These are phyloP conservation scores for Bufotes viridis DNA, from an alignment of 2,797 vertebrate genomes.

Conservation along the genomic window DNA sequence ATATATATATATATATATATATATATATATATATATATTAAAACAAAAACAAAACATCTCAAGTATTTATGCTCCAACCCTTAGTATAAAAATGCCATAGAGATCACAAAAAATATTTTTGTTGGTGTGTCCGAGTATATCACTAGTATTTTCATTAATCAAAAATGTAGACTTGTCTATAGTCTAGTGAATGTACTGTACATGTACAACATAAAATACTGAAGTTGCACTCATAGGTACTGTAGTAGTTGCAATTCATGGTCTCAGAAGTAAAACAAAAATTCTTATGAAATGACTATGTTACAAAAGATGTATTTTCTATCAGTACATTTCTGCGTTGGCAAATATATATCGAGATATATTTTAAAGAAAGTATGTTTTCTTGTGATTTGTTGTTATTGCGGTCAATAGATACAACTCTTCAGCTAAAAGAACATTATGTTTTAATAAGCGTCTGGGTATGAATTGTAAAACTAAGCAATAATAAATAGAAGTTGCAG, in stretches of 20 bases:
- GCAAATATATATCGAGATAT: constrained; percentile 12
- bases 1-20: no score
- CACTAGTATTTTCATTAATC: neutral
- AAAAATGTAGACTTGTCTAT: neutral
- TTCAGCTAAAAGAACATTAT: constrained; percentile 46
- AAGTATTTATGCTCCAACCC: no score
- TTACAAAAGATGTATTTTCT: neutral
- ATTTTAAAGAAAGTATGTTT: constrained; percentile 23
- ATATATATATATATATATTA: no score
- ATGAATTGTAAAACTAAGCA: constrained; percentile 46
- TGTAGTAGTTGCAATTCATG: neutral
- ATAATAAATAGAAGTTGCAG: constrained; percentile 49
- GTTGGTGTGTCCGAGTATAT: neutral
- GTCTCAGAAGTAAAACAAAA: neutral
- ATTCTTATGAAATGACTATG: constrained; percentile 3
- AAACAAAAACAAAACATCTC: no score
- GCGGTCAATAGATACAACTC: constrained; percentile 35
- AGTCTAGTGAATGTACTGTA: neutral
- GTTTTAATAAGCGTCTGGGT: constrained; percentile 52
- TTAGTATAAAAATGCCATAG: neutral
- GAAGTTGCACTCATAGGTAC: neutral
- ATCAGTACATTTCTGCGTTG: neutral
- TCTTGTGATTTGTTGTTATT: constrained; percentile 16
- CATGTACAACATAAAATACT: neutral
- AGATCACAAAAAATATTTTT: neutral